Evolutionary conservation across 2,113 vertebrate genomes (phyloP).

Genomic region (Isurus oxyrinchus): DNA sequence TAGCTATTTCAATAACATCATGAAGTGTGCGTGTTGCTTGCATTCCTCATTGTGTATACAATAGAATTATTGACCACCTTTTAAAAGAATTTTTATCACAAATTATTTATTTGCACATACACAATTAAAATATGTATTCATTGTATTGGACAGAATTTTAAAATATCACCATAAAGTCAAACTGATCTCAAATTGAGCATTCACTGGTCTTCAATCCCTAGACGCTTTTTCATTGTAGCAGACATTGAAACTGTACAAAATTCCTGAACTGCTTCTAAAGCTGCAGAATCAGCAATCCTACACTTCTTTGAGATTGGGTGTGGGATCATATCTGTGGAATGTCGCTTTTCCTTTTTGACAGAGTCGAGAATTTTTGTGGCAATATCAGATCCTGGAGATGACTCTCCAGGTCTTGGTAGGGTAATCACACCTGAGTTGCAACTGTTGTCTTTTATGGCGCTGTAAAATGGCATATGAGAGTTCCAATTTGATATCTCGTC

Average conservation of each 20-base stretch:
- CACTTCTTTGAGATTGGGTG: background rate
- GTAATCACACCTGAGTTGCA: background rate
- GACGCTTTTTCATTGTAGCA: conserved; percentile 28
- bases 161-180: conserved; percentile 14
- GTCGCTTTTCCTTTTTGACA: conserved; percentile 12
- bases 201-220: conserved; percentile 27
- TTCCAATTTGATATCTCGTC: conserved; percentile 10
- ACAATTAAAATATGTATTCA: conserved; percentile 17
- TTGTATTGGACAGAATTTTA: background rate
- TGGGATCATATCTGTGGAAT: background rate
- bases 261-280: conserved; percentile 27
- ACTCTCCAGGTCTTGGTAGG: background rate
- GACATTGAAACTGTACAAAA: conserved; percentile 34
- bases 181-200: conserved; percentile 4
- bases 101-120: conserved; percentile 31
- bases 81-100: conserved; percentile 22
- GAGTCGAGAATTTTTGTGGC: conserved; percentile 9
- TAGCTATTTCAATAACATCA: background rate
- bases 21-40: background rate
- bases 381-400: conserved; percentile 6
- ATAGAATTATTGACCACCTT: background rate
- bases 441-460: background rate
- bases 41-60: background rate
- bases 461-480: background rate
- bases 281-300: conserved; percentile 23